Base-by-base conservation (phyloP, 2,113 vertebrate species). In the Cromileptes altivelis region DNA sequence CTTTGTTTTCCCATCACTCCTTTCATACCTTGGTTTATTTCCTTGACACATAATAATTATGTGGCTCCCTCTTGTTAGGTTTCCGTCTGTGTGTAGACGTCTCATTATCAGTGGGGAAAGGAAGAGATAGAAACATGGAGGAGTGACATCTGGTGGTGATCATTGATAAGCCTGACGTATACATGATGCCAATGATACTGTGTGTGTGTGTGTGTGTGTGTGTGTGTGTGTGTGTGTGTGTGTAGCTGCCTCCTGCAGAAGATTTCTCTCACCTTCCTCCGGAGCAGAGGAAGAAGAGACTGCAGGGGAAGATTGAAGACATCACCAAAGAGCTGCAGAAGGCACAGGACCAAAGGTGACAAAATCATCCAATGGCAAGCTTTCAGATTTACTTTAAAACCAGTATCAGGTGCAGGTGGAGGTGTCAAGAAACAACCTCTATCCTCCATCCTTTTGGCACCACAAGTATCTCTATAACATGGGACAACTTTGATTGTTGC, bases 251-350 rank as follows among this genome's bases (percentile, higher is more conserved):
- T 2, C 55, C 88, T 9, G 78, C 89, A 12, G 94, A 95, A 65
- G 94, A 96, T 78, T 94, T 93, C 78, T 94, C 95, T 47, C 94
- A 94, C 82, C 92, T 96, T 63, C 94, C 95, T 65, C 91, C 89
- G 2, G 94, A 95, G 67, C 92, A 96, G 86, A 94, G 92, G 72
- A 95, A 92, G 87, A 95, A 95, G 75, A 94, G 53, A 78, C 89
- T 96, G 80, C 94, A 94, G 81, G 88, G 75, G 0, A 95, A 94
- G 89, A 91, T 95, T 4, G 93, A 94, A 84, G 97, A 99, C 52
- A 94, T 99, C 72, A 94, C 90, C 85, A 96, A 96, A 93, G 98
- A 99, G 55, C 95, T 99, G 61, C 97, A 97, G 86, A 99, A 97
- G 89, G 95, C 97, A 85, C 96, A 95, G 57, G 98, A 99, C 91